phyloP scores from a whole-genome alignment of 2,797 vertebrate species.

The Megaceryle alcyon region DNA sequence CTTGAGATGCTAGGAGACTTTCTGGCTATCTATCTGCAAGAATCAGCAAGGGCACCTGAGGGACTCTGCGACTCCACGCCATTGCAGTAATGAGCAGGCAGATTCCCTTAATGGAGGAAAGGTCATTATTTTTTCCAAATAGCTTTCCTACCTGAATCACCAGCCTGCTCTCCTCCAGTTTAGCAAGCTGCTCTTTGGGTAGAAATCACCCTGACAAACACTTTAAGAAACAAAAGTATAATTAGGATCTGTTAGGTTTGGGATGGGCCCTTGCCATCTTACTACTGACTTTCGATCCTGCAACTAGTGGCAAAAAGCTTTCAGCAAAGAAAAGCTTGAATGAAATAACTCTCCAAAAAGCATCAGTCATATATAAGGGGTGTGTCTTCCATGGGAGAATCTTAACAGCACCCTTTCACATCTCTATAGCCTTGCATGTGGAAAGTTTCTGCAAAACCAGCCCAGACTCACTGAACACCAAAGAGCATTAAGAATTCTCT shows the following conservation, averaged over 20 bases:
- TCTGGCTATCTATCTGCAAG: not conserved
- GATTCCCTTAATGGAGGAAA: not conserved
- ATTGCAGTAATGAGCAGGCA: not conserved
- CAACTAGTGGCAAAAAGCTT: not conserved
- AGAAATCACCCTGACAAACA: constrained; percentile 6
- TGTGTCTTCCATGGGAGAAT: not conserved
- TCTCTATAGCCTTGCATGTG: not conserved
- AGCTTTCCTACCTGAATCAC: not conserved
- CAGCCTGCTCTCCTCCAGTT: not conserved
- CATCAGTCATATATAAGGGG: not conserved
- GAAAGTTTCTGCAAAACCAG: not conserved
- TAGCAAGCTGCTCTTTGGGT: not conserved
- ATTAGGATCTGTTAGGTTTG: not conserved
- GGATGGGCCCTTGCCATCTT: not conserved
- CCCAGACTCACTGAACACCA: not conserved
- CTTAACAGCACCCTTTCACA: not conserved
- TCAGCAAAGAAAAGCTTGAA: not conserved
- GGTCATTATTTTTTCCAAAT: constrained; percentile 27
- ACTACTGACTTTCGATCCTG: not conserved
- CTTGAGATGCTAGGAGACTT: not conserved
- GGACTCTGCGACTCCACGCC: not conserved
- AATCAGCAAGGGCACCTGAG: not conserved
- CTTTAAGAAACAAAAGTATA: not conserved
- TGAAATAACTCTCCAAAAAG: not conserved
- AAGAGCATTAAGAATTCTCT: not conserved